These are phyloP conservation scores for Pocillopora meandrina DNA, from an alignment of 92 coral and sea anemone species.

Conservation along the genomic window DNA sequence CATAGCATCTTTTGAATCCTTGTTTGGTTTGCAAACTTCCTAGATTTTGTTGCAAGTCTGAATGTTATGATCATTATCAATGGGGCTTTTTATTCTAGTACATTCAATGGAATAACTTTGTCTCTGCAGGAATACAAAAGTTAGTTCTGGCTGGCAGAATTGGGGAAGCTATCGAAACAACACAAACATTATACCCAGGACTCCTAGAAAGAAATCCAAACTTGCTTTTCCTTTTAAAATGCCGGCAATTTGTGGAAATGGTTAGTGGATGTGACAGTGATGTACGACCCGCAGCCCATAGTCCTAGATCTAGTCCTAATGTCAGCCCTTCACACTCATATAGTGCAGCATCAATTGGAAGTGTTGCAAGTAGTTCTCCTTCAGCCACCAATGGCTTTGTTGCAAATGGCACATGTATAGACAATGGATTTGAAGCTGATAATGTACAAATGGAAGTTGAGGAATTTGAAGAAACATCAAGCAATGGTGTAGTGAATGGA, in stretches of 20 bases:
- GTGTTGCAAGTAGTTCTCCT: slow-evolving; percentile 72
- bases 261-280: slow-evolving; percentile 97
- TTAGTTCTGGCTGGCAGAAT: slow-evolving; percentile 93
- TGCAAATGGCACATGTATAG: slow-evolving; percentile 80
- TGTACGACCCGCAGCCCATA: slow-evolving; percentile 92
- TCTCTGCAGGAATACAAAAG: slow-evolving; percentile 90
- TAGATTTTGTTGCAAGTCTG: too few species aligned
- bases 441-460: slow-evolving; percentile 95
- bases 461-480: slow-evolving; percentile 70
- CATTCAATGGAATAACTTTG: neutral
- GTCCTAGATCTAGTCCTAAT: slow-evolving; percentile 97
- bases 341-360: slow-evolving; percentile 71
- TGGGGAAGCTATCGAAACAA: slow-evolving; percentile 99
- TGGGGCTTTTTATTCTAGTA: too few species aligned
- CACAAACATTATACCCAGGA: slow-evolving; percentile 96
- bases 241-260: slow-evolving; percentile 99
- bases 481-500: slow-evolving; percentile 82
- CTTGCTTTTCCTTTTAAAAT: slow-evolving; percentile 87
- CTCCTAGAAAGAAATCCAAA: slow-evolving; percentile 94
- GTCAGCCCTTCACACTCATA: slow-evolving; percentile 98
- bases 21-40: too few species aligned
- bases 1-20: too few species aligned
- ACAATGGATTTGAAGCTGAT: slow-evolving; percentile 91
- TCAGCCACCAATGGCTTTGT: slow-evolving; percentile 89
- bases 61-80: too few species aligned